Conservation (phyloP, 2,797 vertebrate genomes). For the Cuculus canorus region DNA sequence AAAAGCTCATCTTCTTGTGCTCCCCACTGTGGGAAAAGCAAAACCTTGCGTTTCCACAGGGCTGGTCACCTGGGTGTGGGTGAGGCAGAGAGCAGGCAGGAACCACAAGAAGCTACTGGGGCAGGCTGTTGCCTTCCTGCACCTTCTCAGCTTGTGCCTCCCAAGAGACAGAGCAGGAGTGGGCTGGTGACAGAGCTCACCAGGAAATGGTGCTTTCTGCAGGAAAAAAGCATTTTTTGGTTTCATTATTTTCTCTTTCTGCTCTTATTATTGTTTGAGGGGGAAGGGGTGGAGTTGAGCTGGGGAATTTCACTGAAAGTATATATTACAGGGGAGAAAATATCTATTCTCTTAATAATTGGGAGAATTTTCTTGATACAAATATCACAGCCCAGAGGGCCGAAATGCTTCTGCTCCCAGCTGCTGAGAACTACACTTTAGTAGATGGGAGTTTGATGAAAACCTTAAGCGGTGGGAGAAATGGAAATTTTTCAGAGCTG, state of each 20-base stretch:
- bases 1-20: not conserved
- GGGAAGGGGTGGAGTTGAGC: not conserved
- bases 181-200: not conserved
- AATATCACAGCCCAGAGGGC: conserved; percentile 42
- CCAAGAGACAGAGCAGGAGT: not conserved
- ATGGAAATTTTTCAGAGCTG: conserved; percentile 33
- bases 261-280: not conserved
- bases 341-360: conserved; percentile 21
- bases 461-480: conserved; percentile 49
- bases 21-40: not conserved
- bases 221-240: conserved; percentile 37
- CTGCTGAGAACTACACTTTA: conserved; percentile 55
- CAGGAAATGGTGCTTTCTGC: conserved; percentile 28
- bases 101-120: accelerated
- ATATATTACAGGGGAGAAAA: not conserved
- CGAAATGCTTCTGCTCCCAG: conserved; percentile 42
- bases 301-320: not conserved
- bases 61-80: not conserved
- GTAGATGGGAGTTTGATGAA: conserved; percentile 40
- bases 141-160: not conserved
- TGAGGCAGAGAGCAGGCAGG: not conserved
- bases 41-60: not conserved
- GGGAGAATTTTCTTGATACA: conserved; percentile 28
- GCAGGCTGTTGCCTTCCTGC: not conserved
- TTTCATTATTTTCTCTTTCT: conserved; percentile 35